These are phyloP conservation scores for Coluber constrictor DNA, from an alignment of 2,797 vertebrate genomes.

Conservation along the genomic window DNA sequence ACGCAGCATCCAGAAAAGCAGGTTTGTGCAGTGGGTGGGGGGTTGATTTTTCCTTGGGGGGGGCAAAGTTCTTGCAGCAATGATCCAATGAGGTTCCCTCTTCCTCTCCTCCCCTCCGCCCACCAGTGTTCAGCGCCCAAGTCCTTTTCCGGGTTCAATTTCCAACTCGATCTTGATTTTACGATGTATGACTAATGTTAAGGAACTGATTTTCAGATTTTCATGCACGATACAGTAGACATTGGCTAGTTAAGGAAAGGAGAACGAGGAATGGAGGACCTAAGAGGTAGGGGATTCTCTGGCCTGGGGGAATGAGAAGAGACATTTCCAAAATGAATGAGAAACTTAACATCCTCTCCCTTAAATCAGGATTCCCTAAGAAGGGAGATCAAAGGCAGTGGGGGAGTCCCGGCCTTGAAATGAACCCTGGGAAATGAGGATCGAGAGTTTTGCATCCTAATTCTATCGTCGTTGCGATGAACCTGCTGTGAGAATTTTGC, in stretches of 20 bases:
- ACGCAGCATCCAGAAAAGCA: not conserved
- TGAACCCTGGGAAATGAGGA: not conserved
- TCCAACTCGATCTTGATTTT: not conserved
- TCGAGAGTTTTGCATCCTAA: not conserved
- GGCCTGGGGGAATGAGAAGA: not conserved
- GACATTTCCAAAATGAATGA: not conserved
- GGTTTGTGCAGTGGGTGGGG: not conserved
- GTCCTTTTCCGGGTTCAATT: not conserved
- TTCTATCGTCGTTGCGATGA: fast-evolving
- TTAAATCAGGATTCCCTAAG: not conserved
- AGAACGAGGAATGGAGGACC: not conserved
- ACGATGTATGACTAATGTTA: not conserved
- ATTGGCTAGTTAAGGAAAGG: not conserved
- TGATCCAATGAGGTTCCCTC: not conserved
- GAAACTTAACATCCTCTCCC: not conserved
- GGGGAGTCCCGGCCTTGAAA: not conserved
- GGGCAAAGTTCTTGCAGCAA: not conserved
- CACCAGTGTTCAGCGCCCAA: not conserved
- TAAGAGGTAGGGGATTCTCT: not conserved
- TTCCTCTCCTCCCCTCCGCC: not conserved
- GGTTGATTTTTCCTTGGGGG: not conserved
- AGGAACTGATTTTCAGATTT: not conserved
- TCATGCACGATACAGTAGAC: fast-evolving
- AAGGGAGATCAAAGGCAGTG: not conserved
- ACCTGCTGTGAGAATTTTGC: not conserved